A percentile compares a stretch with the other conserved stretches of the same genome.
Conservation (phyloP, 2,113 vertebrate species). For the Mandrillus leucophaeus region DNA sequence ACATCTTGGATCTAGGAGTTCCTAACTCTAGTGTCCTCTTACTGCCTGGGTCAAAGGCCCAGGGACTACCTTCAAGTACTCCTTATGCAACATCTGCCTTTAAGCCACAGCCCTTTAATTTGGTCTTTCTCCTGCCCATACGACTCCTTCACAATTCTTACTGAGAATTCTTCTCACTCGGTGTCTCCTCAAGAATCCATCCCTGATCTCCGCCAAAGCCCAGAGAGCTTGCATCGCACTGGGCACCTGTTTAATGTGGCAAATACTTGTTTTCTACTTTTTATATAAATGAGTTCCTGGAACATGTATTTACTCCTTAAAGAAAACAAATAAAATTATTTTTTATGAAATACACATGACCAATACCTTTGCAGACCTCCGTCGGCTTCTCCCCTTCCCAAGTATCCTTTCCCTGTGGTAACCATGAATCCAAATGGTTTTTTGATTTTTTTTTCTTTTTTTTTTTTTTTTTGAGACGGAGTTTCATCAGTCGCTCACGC, state of each 20-base stretch:
- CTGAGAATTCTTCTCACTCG: neutral
- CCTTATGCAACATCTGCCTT: neutral
- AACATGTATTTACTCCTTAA: neutral
- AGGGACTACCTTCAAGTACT: neutral
- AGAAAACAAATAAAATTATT: neutral
- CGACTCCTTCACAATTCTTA: neutral
- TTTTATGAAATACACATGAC: neutral
- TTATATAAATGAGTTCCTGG: neutral
- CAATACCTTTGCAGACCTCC: neutral
- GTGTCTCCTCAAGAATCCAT: neutral
- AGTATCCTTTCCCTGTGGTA: neutral
- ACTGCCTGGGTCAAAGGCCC: neutral
- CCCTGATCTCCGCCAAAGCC: neutral
- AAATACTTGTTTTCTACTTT: neutral
- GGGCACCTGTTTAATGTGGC: neutral
- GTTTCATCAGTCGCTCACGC: no score
- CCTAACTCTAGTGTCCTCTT: neutral
- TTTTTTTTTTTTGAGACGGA: no score
- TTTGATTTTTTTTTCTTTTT: neutral
- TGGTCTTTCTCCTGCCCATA: neutral
- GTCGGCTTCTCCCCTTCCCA: neutral
- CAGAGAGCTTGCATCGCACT: neutral
- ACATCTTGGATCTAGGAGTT: neutral
- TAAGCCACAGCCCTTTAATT: fast-evolving
- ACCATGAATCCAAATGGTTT: neutral